Evolutionary conservation across 2,888 invertebrate genomes (phyloP), one percentile per base, ranked within the genome.

Genomic region (Ennomos fuscantarius): DNA sequence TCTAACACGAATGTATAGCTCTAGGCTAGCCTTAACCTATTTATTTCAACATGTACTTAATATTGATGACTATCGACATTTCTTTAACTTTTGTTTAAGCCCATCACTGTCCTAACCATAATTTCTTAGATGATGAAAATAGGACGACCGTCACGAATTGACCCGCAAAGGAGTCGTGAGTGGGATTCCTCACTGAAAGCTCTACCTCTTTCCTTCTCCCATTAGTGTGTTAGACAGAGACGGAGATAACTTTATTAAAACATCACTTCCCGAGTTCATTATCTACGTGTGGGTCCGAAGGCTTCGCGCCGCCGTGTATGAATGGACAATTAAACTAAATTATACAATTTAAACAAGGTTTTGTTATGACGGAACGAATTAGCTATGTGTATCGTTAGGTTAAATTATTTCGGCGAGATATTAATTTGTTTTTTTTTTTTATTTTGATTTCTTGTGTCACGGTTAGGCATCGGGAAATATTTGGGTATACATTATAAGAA

Each of bases 231-330:
- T 45, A 58, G 72, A 86, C 47, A 74, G 70, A 69, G 82, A 82
- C n/a, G 49, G 55, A 54, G 60, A 67, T 65, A 74, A 77, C 77
- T 82, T 82, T 82, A 84, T 84, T 84, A 84, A 84, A 85, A 84
- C 84, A 81, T 84, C 82, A 75, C 69, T 70, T 75, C 70, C 70
- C 71, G 68, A 74, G 72, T 81, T 81, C 76, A 86, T 86, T 87
- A 86, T 81, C 89, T 72, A 79, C 88, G 87, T 88, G 89, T 87
- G 87, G 75, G 88, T 87, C 78, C 87, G 66, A 63, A 68, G 70
- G 72, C 73, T 80, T 81, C 81, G 81, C 77, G 76, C 66, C 65
- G 58, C 55, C 37, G 33, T 60, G 70, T 72, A 71, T 79, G 82
- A 82, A 84, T 81, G 79, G 73, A 81, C 77, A 81, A 80, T 84